Percentiles rank a stretch among this genome's conserved stretches.
phyloP scores from a whole-genome alignment of 2,797 vertebrate species.

The Channa striata region DNA sequence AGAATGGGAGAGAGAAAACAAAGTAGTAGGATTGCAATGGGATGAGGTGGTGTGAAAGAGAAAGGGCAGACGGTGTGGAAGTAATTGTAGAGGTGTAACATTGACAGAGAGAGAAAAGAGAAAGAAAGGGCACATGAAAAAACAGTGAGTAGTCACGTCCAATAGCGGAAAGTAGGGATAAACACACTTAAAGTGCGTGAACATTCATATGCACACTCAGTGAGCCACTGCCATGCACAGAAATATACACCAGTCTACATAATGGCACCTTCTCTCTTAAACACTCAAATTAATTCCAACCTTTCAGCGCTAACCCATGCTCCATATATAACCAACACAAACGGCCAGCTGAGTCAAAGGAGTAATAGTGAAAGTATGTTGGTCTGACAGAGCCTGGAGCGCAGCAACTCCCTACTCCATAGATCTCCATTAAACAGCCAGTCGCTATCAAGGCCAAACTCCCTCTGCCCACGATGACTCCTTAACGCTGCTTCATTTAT shows the following conservation, averaged over 20 bases:
- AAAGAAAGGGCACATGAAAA: constrained; percentile 3
- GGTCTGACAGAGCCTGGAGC: constrained; percentile 57
- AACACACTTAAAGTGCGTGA: constrained; percentile 61
- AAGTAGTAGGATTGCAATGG: constrained; percentile 44
- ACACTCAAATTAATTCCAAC: constrained; percentile 50
- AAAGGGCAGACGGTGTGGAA: constrained; percentile 11
- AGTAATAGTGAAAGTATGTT: constrained; percentile 62
- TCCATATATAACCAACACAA: constrained; percentile 51
- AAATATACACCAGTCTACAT: constrained; percentile 9
- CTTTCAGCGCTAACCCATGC: constrained; percentile 54
- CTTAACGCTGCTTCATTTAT: constrained; percentile 22
- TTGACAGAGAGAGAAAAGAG: constrained; percentile 13
- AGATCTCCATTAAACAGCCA: constrained; percentile 55
- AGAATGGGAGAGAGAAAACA: constrained; percentile 36
- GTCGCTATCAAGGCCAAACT: constrained; percentile 56
- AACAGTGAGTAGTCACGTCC: constrained; percentile 47
- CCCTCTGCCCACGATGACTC: constrained; percentile 1
- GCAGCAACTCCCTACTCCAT: constrained; percentile 43
- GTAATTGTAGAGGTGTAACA: constrained; percentile 38
- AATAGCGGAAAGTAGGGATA: constrained; percentile 66
- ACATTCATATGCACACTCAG: constrained; percentile 26
- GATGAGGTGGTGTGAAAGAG: constrained; percentile 25
- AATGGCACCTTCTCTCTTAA: not conserved
- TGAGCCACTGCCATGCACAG: constrained; percentile 18
- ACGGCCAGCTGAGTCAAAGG: constrained; percentile 54